These are phyloP conservation scores for Spea bombifrons DNA, from an alignment of 2,113 vertebrate species.

Conservation along the genomic window DNA sequence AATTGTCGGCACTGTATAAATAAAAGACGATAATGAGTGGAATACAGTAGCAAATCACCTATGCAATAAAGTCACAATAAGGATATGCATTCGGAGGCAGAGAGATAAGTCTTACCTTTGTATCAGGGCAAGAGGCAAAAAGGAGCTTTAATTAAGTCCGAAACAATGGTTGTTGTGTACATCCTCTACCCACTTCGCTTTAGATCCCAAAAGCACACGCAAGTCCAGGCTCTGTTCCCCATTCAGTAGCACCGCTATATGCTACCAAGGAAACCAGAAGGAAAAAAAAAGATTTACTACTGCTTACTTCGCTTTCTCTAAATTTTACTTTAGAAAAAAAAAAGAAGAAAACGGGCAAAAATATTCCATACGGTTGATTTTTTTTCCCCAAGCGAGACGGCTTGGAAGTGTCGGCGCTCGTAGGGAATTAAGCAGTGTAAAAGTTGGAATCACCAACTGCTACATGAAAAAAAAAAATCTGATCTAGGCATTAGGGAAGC, in stretches of 20 bases:
- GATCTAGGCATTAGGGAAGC: conserved; percentile 24
- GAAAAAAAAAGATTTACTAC: conserved; percentile 55
- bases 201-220: conserved; percentile 59
- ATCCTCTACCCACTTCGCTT: conserved; percentile 60
- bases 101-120: conserved; percentile 66
- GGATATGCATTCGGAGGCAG: neutral
- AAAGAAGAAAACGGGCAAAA: neutral
- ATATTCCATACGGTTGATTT: no score
- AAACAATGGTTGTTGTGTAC: conserved; percentile 53
- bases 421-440: conserved; percentile 12
- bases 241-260: conserved; percentile 58
- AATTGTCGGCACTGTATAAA: no score
- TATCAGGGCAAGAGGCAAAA: conserved; percentile 60
- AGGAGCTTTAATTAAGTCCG: conserved; percentile 61
- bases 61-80: no score
- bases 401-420: no score
- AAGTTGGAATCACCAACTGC: conserved; percentile 55
- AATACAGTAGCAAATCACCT: no score
- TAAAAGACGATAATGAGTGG: no score
- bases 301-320: conserved; percentile 60
- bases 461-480: conserved; percentile 52
- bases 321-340: conserved; percentile 47
- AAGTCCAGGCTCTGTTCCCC: conserved; percentile 60
- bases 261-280: conserved; percentile 70
- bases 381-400: neutral